Evolutionary conservation across 2,113 vertebrate species (phyloP).

Genomic region (Pipra filicauda): DNA sequence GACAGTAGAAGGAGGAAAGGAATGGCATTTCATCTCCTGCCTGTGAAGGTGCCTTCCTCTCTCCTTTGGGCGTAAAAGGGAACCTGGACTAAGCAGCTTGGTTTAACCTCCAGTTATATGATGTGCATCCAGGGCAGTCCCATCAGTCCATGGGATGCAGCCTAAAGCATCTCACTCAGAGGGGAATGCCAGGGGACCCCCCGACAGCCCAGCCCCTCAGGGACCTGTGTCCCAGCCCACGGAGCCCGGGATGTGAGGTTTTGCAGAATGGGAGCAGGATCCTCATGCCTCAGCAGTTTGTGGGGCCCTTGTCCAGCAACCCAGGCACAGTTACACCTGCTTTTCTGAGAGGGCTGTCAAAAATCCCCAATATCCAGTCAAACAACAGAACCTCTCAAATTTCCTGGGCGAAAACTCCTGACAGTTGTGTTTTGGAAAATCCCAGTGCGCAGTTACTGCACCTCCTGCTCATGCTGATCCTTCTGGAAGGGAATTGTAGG

Average conservation of each 20-base stretch:
- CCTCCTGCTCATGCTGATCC: not conserved
- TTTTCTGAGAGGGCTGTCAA: not conserved
- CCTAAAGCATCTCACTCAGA: not conserved
- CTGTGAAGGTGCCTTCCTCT: not conserved
- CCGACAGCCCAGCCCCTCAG: not conserved
- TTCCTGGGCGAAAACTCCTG: not conserved
- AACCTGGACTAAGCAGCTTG: not conserved
- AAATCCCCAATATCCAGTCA: not conserved
- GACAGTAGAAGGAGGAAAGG: not conserved
- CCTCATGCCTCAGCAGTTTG: not conserved
- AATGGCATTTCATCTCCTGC: not conserved
- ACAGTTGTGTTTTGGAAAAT: not conserved
- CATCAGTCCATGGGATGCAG: rapidly evolving
- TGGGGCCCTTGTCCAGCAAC: not conserved
- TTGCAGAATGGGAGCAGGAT: not conserved
- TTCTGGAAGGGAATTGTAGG: not conserved
- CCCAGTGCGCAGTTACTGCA: not conserved
- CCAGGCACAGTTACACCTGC: not conserved
- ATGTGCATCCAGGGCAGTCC: rapidly evolving
- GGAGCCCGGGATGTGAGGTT: rapidly evolving
- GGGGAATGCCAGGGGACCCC: not conserved
- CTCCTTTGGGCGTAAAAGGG: not conserved
- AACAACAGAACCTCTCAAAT: not conserved
- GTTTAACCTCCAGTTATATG: not conserved
- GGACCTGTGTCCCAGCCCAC: rapidly evolving